Evolutionary conservation across 2,113 vertebrate genomes (phyloP), one percentile per base, ranked within the genome.

Genomic region (Phoxinus phoxinus): DNA sequence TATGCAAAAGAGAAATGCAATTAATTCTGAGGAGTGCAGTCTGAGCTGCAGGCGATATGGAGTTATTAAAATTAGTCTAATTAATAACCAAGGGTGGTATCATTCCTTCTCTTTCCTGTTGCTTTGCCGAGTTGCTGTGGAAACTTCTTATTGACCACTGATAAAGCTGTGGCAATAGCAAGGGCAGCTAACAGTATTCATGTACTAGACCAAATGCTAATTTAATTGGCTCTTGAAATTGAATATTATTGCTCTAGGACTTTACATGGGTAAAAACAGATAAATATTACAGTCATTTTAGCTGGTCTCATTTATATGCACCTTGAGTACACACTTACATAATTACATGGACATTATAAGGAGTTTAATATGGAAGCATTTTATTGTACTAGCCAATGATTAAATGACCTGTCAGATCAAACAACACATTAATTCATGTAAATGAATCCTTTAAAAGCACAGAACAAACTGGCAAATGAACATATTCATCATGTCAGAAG

Each of bases 141-240:
- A 84, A 90, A 89, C 86, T 72, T 87, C 73, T 91, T 90, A 83
- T 87, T 91, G 87, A 85, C 83, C 86, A 89, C 86, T 82, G 88
- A 93, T 84, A 86, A 84, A 86, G 74, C 77, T 65, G 25, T 48
- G 79, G 79, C 8, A 81, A 51, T 48, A 85, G 63, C 73, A 83
- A 65, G 59, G 41, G 30, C 59, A 88, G 76, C 58, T 59, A 53
- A 76, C 77, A 53, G 75, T 71, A 63, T 81, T 59, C 58, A 83
- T 65, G 58, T 71, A 69, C 56, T 51, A 48, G 67, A 76, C 59
- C 69, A 63, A 30, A n/a, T 63, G 46, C 30, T 84, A 6, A 51
- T 76, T 85, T 65, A 82, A 82, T 69, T 63, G 73, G 44, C n/a
- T 35, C 12, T 51, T 81, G 17, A 72, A 86, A 81, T 79, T 71